Base-by-base conservation (phyloP, 1,140 invertebrate genomes). In the Tachypleus tridentatus region DNA sequence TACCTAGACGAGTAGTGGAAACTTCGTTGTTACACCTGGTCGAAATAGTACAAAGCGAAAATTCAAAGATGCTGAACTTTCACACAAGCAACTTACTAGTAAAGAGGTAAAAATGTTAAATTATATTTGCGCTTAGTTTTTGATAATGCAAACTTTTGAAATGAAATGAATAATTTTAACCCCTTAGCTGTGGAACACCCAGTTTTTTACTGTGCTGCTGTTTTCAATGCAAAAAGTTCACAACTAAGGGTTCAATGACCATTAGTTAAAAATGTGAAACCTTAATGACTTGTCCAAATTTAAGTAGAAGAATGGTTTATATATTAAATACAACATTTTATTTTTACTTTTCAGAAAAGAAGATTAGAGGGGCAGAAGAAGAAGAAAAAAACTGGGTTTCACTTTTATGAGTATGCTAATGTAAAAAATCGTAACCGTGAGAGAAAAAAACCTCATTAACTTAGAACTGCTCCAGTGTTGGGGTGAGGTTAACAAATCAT, bases 351-450 rank as follows among this genome's bases (percentile, higher is more conserved):
- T n/a, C 80, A 91, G 72, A 83, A 84, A 69, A 80, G 91, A 72
- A 86, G 85, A 5, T 64, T 86, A 10, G 87, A 92, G 69, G 81
- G 90, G 63, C 80, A 84, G 29, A 80, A 82, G 67, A 90, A 86
- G 74, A 80, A 86, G 4, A 93, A 89, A 75, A 95, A 93, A 73
- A 86, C 91, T 68, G 93, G 93, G 66, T 89, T 86, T 73, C 90
- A 95, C 77, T 97, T 96, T 75, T 97, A 97, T 77, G 86, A 92
- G 80, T 83, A 88, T 49, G 82, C 87, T 4, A 95, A 97, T 82
- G 93, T 97, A 49, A 97, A 97, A 76, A 97, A 93, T 74, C 82
- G 84, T 67, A 91, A 87, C 76, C 81, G 83, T 7, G 72, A 73
- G 4, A 67, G 58, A 66, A 71, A 69, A 58, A 29, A 29, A 29